Conservation (phyloP, 2,113 vertebrate species). For the Phalacrocorax pelagicus region DNA sequence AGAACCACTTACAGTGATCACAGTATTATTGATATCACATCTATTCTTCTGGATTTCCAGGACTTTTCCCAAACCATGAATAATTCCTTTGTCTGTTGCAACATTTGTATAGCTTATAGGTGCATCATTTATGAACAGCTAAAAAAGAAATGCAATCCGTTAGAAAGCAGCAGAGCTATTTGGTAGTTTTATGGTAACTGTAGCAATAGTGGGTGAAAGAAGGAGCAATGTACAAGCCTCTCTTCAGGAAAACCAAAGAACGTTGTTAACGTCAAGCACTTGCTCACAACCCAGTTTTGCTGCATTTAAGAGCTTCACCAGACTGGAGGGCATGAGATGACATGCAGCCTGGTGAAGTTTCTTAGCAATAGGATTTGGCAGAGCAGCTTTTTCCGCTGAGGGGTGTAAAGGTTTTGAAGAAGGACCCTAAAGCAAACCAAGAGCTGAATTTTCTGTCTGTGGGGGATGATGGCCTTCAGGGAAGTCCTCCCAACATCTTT, state of each 20-base stretch:
- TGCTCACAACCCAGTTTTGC: neutral
- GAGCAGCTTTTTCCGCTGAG: neutral
- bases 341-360: neutral
- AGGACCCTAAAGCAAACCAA: neutral
- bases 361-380: neutral
- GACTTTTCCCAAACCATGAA: slow-evolving; percentile 86
- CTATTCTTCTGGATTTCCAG: slow-evolving; percentile 87
- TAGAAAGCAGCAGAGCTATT: neutral
- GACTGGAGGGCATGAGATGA: neutral
- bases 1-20: slow-evolving; percentile 63
- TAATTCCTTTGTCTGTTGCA: slow-evolving; percentile 85
- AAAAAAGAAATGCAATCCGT: neutral
- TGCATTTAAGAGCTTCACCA: neutral
- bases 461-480: neutral
- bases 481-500: neutral
- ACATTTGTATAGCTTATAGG: slow-evolving; percentile 81
- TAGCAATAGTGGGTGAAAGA: neutral
- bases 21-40: slow-evolving; percentile 76
- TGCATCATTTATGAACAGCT: slow-evolving; percentile 89
- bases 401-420: neutral
- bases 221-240: neutral
- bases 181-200: neutral
- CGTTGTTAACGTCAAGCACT: neutral
- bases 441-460: neutral
- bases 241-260: neutral